Evolutionary conservation across 2,113 vertebrate genomes (phyloP).

Genomic region (Martes martes): DNA sequence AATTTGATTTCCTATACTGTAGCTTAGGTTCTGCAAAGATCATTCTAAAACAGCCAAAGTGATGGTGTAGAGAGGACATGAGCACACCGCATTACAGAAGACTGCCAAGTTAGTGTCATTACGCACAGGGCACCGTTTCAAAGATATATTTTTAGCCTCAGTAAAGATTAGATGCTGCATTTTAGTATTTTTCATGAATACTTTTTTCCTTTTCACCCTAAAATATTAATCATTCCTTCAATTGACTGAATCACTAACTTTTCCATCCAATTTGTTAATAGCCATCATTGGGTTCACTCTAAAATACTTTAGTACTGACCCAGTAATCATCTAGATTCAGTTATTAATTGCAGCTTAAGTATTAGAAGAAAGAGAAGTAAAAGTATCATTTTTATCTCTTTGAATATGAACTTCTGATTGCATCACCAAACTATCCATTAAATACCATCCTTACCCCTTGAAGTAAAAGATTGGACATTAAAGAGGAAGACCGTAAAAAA

Average conservation of each 20-base stretch:
- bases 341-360: conserved; percentile 65
- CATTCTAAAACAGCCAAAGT: not conserved
- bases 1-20: not conserved
- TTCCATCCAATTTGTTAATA: conserved; percentile 67
- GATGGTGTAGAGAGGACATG: accelerated
- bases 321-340: conserved; percentile 60
- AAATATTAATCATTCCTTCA: conserved; percentile 64
- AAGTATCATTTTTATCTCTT: not conserved
- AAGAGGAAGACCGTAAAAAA: not conserved
- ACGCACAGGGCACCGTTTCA: not conserved
- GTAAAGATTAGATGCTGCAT: not conserved
- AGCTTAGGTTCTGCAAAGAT: not conserved
- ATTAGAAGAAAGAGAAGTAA: conserved; percentile 69
- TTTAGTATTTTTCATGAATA: not conserved
- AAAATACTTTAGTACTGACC: conserved; percentile 66
- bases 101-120: not conserved
- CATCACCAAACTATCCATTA: not conserved
- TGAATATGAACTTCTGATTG: not conserved
- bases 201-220: conserved; percentile 56
- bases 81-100: not conserved
- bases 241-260: conserved; percentile 58
- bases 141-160: not conserved
- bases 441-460: not conserved
- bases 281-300: conserved; percentile 66
- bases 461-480: not conserved